Base-by-base conservation (phyloP, 2,113 vertebrate genomes). In the Trematomus loennbergii region DNA sequence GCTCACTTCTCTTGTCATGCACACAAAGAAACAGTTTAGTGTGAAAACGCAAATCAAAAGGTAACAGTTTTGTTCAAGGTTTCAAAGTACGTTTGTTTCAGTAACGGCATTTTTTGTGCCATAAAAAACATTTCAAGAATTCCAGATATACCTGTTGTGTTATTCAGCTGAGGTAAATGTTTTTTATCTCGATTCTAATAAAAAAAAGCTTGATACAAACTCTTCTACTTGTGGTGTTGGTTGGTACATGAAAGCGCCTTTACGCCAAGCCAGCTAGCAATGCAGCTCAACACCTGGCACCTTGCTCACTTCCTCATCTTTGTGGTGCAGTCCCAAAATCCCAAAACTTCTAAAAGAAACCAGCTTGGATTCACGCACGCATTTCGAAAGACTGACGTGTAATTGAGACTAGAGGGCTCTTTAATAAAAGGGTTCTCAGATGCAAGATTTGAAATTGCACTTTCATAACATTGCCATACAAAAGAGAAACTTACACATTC, bases 1-100 rank as follows among this genome's bases (percentile, higher is more conserved):
- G 72, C 75, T 78, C 29, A 64, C 60, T 45, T 75, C 29, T 72
- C 16, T n/a, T 63, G 20, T 57, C 22, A n/a, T 25, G 12, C 33
- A 48, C 17, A 61, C 48, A 65, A 45, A 64, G 5, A 55, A 57
- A 15, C 4, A 0, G 17, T 46, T 75, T 46, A 12, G 45, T 76
- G 49, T 61, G 55, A 48, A 72, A 2, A 66, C 8, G 3, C 5
- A 46, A 1, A 60, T 59, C 9, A 20, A 43, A 43, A 29, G 48
- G 53, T 53, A 49, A 60, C 5, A 25, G 7, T 40, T 69, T 57
- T n/a, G 22, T 15, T 18, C 6, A 33, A 40, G 36, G 36, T 40
- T 40, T 40, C 36, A 40, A 40, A 40, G 36, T 8, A 40, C 6
- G 5, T 40, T 40, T 40, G 4, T 29, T 29, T 29, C 25, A 29